Conservation (phyloP, 2,797 vertebrate genomes). For the Bradypodion ventrale region DNA sequence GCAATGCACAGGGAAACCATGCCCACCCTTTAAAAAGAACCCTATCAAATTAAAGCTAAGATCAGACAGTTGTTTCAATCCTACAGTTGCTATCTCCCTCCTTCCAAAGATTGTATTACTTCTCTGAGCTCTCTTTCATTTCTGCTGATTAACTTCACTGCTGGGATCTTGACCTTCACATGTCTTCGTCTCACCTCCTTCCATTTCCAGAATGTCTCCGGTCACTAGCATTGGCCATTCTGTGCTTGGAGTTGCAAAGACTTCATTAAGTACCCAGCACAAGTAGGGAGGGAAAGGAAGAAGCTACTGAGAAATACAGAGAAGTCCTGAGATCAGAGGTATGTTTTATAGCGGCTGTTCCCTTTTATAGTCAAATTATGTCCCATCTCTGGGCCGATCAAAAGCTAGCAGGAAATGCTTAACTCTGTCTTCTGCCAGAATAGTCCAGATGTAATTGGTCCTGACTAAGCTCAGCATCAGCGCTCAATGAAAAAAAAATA, state of each 20-base stretch:
- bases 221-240: conserved; percentile 40
- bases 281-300: conserved; percentile 50
- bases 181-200: conserved; percentile 19
- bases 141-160: conserved; percentile 13
- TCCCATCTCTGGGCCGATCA: background rate
- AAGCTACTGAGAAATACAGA: background rate
- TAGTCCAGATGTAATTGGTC: background rate
- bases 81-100: conserved; percentile 42
- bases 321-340: conserved; percentile 37
- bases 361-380: conserved; percentile 40
- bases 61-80: conserved; percentile 44
- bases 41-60: conserved; percentile 7
- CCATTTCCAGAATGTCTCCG: background rate
- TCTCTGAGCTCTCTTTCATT: conserved; percentile 33
- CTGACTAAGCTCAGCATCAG: too few species aligned
- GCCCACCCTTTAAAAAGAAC: background rate
- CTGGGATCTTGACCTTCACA: conserved; percentile 60
- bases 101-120: conserved; percentile 60
- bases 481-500: background rate
- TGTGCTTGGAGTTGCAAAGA: conserved; percentile 47
- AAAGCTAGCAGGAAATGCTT: conserved; percentile 8
- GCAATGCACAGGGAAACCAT: background rate
- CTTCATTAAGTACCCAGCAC: conserved; percentile 51
- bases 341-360: conserved; percentile 30
- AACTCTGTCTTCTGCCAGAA: too few species aligned